Conservation (phyloP, 2,888 invertebrate species). For the Tenthredo livida region DNA sequence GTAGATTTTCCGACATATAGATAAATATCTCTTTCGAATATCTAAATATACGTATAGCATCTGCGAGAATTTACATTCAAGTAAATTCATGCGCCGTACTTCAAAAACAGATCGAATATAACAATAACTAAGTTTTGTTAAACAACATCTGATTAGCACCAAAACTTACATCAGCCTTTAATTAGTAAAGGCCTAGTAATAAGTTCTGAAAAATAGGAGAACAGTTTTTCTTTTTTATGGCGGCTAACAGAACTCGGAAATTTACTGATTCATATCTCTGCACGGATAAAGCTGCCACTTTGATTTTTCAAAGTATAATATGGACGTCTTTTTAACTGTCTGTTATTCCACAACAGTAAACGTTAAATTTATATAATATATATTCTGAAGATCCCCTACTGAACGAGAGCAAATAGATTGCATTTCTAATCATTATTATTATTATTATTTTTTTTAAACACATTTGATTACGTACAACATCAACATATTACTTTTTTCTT, state of each 20-base stretch:
- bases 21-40: too few species aligned
- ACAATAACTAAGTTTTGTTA: background rate
- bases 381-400: constrained; percentile 5
- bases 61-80: background rate
- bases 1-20: too few species aligned
- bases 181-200: background rate
- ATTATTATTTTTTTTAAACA: background rate
- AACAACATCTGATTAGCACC: background rate
- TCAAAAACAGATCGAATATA: background rate
- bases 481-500: constrained; percentile 4
- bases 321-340: background rate
- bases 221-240: background rate
- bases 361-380: constrained; percentile 20
- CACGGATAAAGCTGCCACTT: background rate
- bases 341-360: background rate
- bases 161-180: background rate
- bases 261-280: background rate
- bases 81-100: background rate
- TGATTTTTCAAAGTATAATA: background rate
- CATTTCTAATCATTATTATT: background rate
- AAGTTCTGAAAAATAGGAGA: too few species aligned
- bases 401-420: constrained; percentile 31
- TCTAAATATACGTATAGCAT: too few species aligned
- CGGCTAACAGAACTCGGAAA: background rate
- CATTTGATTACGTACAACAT: constrained; percentile 26